Base-by-base conservation (phyloP, 2,797 vertebrate species). In the Pangasius krempfi region DNA sequence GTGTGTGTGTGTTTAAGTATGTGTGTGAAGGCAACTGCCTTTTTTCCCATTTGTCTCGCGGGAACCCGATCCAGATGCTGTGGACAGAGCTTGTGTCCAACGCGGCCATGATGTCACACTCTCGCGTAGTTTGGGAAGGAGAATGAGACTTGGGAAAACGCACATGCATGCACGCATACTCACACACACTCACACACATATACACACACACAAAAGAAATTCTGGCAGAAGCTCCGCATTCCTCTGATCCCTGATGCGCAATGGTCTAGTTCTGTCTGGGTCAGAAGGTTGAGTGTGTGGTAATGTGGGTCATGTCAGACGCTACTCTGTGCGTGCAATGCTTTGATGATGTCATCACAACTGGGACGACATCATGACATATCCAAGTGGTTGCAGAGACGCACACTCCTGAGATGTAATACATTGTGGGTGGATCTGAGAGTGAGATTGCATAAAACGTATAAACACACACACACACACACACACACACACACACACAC, bases 221-320 rank as follows among this genome's bases (percentile, higher is more conserved):
- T 90, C 88, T 92, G 89, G 86, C 89, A 89, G 80, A 90, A 76
- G 50, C 47, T 37, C 10, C 12, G 25, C 91, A 92, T 92, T 92
- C 89, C 75, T 85, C 68, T 47, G 37, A 89, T 90, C 91, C 89
- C 90, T 89, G 75, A 91, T 90, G 90, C 58, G 80, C 84, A 89
- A 30, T 64, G 87, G 79, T 90, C 90, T 88, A 84, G 54, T 68
- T 89, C 68, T 79, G 86, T 90, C 85, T 92, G 84, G 90, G 84
- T 89, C 78, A 89, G 83, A 68, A 68, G 89, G 86, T 85, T 81
- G 84, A 7, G 60, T 82, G 86, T 90, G 90, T 89, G 90, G 90
- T 84, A 86, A 79, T 85, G 62, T 88, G 89, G 90, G 89, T 86
- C 82, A 27, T 80, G n/a, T 27, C 40, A 84, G 58, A 79, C 27